Conservation (phyloP, 2,113 vertebrate species). For the Calcarius ornatus region DNA sequence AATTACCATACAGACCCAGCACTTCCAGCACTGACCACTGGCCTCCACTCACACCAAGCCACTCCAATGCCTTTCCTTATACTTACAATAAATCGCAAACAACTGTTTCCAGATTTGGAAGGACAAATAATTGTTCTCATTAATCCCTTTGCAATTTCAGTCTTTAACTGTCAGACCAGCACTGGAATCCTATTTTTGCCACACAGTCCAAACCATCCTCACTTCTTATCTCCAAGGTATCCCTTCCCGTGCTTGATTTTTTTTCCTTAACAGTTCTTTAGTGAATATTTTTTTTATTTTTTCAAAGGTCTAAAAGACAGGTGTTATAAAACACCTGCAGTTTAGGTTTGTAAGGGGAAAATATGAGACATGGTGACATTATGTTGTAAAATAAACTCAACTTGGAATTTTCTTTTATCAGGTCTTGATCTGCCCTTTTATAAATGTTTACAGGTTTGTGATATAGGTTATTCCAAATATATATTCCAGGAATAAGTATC, state of each 20-base stretch:
- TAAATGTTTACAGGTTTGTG: background rate
- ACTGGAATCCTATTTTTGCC: background rate
- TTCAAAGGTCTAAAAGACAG: background rate
- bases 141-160: background rate
- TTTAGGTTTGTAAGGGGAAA: background rate
- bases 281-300: background rate
- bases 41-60: background rate
- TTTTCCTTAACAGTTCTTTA: background rate
- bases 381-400: background rate
- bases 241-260: accelerated
- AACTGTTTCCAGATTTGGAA: background rate
- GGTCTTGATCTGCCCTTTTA: background rate
- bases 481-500: background rate
- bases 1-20: accelerated
- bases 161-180: background rate
- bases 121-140: background rate
- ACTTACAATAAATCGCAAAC: background rate
- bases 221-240: background rate
- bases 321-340: background rate
- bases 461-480: background rate
- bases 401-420: background rate
- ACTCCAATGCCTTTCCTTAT: background rate
- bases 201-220: background rate
- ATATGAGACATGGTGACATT: background rate
- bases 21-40: background rate